Evolutionary conservation across 2,113 vertebrate genomes (phyloP), one percentile per base, ranked within the genome.

Genomic region (Poicephalus gulielmi): DNA sequence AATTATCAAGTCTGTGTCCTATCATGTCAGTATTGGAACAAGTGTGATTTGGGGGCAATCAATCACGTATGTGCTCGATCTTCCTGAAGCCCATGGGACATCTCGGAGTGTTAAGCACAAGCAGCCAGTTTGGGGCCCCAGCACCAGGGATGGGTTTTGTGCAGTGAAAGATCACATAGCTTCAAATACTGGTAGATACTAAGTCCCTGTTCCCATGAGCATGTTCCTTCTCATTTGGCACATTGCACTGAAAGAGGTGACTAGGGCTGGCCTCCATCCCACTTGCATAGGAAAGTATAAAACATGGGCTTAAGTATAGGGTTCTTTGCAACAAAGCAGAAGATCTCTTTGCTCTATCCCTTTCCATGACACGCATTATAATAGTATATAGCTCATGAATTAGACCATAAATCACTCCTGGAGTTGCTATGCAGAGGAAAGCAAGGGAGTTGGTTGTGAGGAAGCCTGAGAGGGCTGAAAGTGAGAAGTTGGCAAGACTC

Each of bases 231-330:
- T 60, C 33, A 27, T 59, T 50, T 73, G 66, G 64, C 47, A 47
- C 47, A 11, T 10, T 27, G 47, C 30, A 37, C n/a, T 69, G 13
- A 17, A 86, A 59, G 62, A 49, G 30, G 25, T 37, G 33, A 46
- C 8, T 3, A 25, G 28, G 22, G 11, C 22, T 92, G 76, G 44
- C 41, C 35, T 11, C 14, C 53, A 17, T 41, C 68, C 47, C 37
- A 9, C 2, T 2, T 25, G 31, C 0, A 0, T 73, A 82, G 89
- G 44, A 16, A 14, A 33, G 10, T 23, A 11, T 50, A 88, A 70
- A 88, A 59, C 28, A 46, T 1, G 3, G 30, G 41, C 23, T 88
- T 12, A 73, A 49, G n/a, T 62, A 39, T 4, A 37, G 24, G 17
- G 31, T 17, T 52, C 39, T 85, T 80, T 77, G 30, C 59, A 81